Conservation (phyloP, 2,797 vertebrate genomes). For the Peromyscus attwateri region DNA sequence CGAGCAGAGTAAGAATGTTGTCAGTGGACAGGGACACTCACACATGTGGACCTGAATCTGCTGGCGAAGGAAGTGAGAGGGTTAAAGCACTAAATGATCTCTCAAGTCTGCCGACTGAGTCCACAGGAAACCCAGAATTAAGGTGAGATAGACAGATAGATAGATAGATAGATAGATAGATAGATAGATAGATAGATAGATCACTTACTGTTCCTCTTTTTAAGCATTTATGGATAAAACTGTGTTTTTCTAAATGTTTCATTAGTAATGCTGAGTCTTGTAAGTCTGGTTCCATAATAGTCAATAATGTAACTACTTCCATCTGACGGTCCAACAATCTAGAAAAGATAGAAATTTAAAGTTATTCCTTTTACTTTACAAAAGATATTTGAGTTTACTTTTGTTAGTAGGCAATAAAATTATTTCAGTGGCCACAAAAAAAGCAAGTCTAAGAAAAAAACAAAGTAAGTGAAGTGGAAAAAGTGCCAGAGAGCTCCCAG, state of each 20-base stretch:
- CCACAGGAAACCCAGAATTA: slow-evolving; percentile 3
- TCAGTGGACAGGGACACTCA: neutral
- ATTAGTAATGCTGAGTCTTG: slow-evolving; percentile 94
- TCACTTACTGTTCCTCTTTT: slow-evolving; percentile 68
- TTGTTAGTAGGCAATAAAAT: slow-evolving; percentile 39
- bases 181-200: neutral
- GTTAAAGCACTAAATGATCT: neutral
- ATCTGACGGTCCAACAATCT: slow-evolving; percentile 98
- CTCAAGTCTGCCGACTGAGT: neutral
- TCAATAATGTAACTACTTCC: slow-evolving; percentile 98
- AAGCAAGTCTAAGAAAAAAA: neutral
- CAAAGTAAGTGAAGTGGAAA: neutral
- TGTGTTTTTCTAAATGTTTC: slow-evolving; percentile 97
- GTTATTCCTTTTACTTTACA: slow-evolving; percentile 70
- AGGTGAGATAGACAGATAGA: neutral
- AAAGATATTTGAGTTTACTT: slow-evolving; percentile 32
- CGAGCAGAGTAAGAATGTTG: neutral
- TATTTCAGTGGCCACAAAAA: slow-evolving; percentile 48
- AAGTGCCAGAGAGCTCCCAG: neutral
- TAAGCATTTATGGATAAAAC: slow-evolving; percentile 89
- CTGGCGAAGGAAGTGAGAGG: neutral
- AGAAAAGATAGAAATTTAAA: slow-evolving; percentile 78
- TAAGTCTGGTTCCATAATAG: slow-evolving; percentile 97
- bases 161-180: no score
- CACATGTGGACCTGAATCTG: neutral